These are phyloP conservation scores for Mythimna vitellina DNA, from an alignment of 2,888 invertebrate species.

Conservation along the genomic window DNA sequence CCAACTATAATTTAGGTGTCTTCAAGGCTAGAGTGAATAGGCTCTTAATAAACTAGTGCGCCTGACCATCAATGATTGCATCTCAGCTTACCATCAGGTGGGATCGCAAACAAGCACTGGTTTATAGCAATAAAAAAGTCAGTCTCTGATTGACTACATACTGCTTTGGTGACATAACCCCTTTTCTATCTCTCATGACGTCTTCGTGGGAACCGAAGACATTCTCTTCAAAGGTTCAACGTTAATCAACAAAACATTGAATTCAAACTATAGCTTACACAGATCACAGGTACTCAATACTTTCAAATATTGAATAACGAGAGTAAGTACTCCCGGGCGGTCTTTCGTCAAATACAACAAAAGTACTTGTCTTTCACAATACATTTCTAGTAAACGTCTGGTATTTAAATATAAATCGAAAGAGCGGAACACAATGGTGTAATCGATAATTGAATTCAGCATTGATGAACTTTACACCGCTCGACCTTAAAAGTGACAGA, in stretches of 20 bases:
- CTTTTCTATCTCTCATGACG: not conserved
- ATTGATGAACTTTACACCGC: slow-evolving; percentile 90
- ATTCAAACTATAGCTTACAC: slow-evolving; percentile 20
- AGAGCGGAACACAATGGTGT: slow-evolving; percentile 90
- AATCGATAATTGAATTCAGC: slow-evolving; percentile 91
- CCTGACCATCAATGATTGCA: too few relatives aligned
- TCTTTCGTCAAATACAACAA: slow-evolving; percentile 85
- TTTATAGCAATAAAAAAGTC: too few relatives aligned
- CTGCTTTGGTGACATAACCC: not conserved
- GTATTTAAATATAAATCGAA: slow-evolving; percentile 91
- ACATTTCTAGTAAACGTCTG: slow-evolving; percentile 88
- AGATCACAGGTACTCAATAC: slow-evolving; percentile 28
- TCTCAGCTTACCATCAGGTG: too few relatives aligned
- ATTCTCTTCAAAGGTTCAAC: slow-evolving; percentile 1
- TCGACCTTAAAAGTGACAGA: slow-evolving; percentile 90
- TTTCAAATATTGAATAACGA: slow-evolving; percentile 68
- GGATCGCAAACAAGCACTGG: too few relatives aligned
- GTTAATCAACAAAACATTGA: slow-evolving; percentile 46
- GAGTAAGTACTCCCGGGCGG: slow-evolving; percentile 79
- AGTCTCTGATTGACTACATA: slow-evolving; percentile 9
- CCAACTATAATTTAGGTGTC: too few relatives aligned
- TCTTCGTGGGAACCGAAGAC: slow-evolving; percentile 14
- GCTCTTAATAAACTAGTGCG: too few relatives aligned
- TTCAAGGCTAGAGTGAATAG: too few relatives aligned
- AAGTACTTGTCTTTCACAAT: slow-evolving; percentile 87